Conservation (phyloP, 2,888 invertebrate genomes). For the Chrysopilus asiliformis region DNA sequence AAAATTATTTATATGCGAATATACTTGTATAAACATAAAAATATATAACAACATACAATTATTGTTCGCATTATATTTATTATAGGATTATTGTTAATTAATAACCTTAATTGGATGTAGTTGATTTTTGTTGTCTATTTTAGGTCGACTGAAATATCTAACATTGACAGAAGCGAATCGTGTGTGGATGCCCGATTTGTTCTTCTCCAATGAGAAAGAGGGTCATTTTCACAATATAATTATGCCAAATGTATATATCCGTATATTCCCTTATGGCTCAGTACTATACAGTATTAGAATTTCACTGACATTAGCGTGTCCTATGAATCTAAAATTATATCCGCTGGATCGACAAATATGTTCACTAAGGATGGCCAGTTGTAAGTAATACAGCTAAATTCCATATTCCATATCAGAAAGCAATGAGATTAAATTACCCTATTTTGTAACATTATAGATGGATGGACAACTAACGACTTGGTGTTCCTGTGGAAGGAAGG, state of each 20-base stretch:
- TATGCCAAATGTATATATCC: conserved; percentile 94
- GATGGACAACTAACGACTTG: conserved; percentile 93
- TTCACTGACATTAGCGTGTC: conserved; percentile 89
- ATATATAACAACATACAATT: too few relatives aligned
- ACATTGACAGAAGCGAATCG: conserved; percentile 88
- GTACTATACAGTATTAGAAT: conserved; percentile 96
- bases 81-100: too few relatives aligned
- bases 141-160: conserved; percentile 79
- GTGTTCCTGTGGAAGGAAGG: conserved; percentile 94
- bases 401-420: too few relatives aligned
- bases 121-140: conserved; percentile 5
- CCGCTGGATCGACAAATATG: conserved; percentile 93
- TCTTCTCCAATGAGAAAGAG: conserved; percentile 96
- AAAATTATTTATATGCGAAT: too few relatives aligned
- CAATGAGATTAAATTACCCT: neutral
- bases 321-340: conserved; percentile 95
- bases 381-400: conserved; percentile 50
- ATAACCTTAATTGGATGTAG: too few relatives aligned
- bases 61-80: too few relatives aligned
- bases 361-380: conserved; percentile 90
- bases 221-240: conserved; percentile 96
- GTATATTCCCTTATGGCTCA: conserved; percentile 89
- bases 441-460: conserved; percentile 49
- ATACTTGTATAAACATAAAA: too few relatives aligned
- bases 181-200: conserved; percentile 97